phyloP scores from a whole-genome alignment of 2,113 vertebrate genomes.

The Okapia johnstoni region DNA sequence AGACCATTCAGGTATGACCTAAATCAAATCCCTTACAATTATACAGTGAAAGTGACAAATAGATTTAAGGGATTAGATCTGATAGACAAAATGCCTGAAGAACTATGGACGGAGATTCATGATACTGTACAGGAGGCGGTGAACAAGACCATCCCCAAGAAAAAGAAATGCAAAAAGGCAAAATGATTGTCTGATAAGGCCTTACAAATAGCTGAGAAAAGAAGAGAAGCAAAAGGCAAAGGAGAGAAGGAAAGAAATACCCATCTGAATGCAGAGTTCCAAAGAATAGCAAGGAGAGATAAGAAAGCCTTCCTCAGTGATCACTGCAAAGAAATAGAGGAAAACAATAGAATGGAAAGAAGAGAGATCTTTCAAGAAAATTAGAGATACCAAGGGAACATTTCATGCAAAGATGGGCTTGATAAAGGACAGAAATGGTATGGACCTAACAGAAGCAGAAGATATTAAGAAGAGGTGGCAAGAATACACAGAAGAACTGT shows the following conservation, averaged over 20 bases:
- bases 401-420: neutral
- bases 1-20: neutral
- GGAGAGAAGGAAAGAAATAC: neutral
- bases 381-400: neutral
- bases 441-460: neutral
- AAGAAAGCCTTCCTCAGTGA: neutral
- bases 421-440: neutral
- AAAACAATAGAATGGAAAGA: neutral
- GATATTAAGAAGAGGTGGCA: neutral
- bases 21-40: neutral
- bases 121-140: neutral
- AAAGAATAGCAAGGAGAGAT: neutral
- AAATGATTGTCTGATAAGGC: neutral
- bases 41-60: neutral
- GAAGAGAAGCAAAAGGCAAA: neutral
- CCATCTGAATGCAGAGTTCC: neutral
- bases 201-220: neutral
- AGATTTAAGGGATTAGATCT: neutral
- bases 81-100: neutral
- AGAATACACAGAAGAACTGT: neutral
- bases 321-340: neutral
- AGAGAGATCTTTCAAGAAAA: neutral
- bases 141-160: neutral
- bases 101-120: neutral
- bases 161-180: neutral